A percentile compares a stretch with the other conserved stretches of the same genome.
These are phyloP conservation scores for Calephelis virginiensis DNA, from an alignment of 1,140 invertebrate species.

Conservation along the genomic window DNA sequence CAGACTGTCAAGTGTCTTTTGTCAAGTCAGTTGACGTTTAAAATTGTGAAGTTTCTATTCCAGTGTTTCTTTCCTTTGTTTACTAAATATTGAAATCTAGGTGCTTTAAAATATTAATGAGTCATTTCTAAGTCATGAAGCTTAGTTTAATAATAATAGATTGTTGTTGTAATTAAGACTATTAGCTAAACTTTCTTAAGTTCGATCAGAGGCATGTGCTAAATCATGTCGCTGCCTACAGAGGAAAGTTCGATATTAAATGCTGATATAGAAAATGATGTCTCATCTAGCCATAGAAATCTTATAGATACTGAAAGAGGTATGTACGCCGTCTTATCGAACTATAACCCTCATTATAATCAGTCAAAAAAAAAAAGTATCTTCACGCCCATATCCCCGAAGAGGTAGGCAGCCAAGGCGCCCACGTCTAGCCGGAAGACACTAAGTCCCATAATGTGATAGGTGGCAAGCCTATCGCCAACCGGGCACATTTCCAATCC, in stretches of 20 bases:
- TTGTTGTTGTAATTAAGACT: background rate
- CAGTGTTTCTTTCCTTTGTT: slow-evolving; percentile 22
- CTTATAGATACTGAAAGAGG: slow-evolving; percentile 55
- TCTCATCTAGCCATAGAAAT: slow-evolving; percentile 56
- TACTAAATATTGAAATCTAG: slow-evolving; percentile 13
- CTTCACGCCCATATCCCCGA: too few species aligned
- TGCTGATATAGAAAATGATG: slow-evolving; percentile 66
- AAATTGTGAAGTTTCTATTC: background rate
- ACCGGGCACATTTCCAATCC: too few species aligned
- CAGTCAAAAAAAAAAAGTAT: too few species aligned
- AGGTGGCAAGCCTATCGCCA: too few species aligned
- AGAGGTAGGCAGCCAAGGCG: too few species aligned
- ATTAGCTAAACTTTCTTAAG: background rate
- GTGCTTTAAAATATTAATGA: slow-evolving; percentile 13
- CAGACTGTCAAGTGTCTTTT: background rate
- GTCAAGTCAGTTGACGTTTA: slow-evolving; percentile 11
- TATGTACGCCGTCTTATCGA: slow-evolving; percentile 27
- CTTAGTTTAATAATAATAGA: background rate
- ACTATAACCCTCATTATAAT: too few species aligned
- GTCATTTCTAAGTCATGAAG: background rate
- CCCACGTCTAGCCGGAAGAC: too few species aligned
- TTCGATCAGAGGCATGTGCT: slow-evolving; percentile 35
- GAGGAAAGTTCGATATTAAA: slow-evolving; percentile 71
- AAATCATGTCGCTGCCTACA: slow-evolving; percentile 54
- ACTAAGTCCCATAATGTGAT: too few species aligned